phyloP scores from a whole-genome alignment of 2,888 invertebrate genomes.

The Coremacera marginata region DNA sequence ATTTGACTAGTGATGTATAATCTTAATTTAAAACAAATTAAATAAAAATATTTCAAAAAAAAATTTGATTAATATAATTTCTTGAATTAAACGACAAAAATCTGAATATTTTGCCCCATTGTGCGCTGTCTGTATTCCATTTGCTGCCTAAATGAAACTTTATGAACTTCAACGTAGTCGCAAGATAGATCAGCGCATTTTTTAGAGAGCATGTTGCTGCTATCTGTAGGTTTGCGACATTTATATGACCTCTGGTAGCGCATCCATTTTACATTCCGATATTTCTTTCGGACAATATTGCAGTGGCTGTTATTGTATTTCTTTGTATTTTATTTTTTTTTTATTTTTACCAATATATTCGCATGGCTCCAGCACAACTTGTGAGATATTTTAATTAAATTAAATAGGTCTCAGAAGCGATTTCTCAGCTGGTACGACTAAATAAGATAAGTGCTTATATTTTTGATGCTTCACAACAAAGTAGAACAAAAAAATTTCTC shows the following conservation, averaged over 20 bases:
- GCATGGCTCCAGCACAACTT: slow-evolving; percentile 50
- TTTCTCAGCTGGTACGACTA: too few species aligned
- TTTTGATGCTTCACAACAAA: too few species aligned
- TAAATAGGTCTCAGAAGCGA: slow-evolving; percentile 19
- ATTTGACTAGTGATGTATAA: too few species aligned
- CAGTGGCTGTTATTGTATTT: not conserved
- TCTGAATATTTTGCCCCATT: too few species aligned
- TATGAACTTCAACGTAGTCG: slow-evolving; percentile 35
- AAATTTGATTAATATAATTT: too few species aligned
- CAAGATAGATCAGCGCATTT: slow-evolving; percentile 32
- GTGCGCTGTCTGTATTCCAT: not conserved
- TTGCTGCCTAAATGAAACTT: slow-evolving; percentile 8
- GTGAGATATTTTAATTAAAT: slow-evolving; percentile 65
- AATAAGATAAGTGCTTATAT: not conserved
- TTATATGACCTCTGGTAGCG: slow-evolving; percentile 24
- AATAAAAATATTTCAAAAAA: too few species aligned
- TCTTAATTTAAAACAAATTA: too few species aligned
- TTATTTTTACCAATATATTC: too few species aligned
- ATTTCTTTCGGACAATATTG: slow-evolving; percentile 22
- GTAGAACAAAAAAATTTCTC: too few species aligned
- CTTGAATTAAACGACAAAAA: too few species aligned
- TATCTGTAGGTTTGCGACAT: not conserved
- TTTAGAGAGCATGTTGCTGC: not conserved
- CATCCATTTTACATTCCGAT: slow-evolving; percentile 34
- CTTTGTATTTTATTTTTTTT: too few species aligned